These are phyloP conservation scores for Oxyura jamaicensis DNA, from an alignment of 2,113 vertebrate species.

Conservation along the genomic window DNA sequence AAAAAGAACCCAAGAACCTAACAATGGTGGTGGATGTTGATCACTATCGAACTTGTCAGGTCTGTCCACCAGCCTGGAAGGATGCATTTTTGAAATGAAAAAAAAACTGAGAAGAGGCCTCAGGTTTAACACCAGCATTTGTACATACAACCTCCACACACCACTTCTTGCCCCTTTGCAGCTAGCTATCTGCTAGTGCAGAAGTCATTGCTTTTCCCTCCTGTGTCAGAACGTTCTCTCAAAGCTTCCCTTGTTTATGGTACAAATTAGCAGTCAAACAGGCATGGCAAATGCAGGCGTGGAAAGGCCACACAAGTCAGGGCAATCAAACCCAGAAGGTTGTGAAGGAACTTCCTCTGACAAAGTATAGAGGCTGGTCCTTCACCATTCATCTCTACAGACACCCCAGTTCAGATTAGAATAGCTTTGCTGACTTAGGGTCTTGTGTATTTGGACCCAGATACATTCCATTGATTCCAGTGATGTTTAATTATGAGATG, in stretches of 20 bases:
- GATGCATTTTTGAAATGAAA: background rate
- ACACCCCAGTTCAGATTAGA: background rate
- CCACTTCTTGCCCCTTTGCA: background rate
- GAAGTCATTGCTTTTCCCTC: background rate
- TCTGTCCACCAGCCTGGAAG: background rate
- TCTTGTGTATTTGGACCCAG: background rate
- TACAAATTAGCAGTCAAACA: background rate
- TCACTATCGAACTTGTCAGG: background rate
- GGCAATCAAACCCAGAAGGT: background rate
- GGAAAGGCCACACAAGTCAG: slow-evolving; percentile 34
- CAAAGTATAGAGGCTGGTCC: background rate
- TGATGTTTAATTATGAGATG: background rate
- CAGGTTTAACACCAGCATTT: background rate
- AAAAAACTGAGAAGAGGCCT: background rate
- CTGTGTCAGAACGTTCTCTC: background rate
- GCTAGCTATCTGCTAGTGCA: background rate
- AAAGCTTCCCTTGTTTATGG: background rate
- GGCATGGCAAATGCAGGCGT: slow-evolving; percentile 27
- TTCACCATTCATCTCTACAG: background rate
- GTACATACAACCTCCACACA: background rate
- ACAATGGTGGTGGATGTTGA: background rate
- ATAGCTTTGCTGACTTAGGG: background rate
- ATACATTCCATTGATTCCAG: slow-evolving; percentile 3
- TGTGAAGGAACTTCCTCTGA: background rate
- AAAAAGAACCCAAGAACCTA: background rate